A percentile compares a stretch with the other conserved stretches of the same genome.
Evolutionary conservation across 2,888 invertebrate genomes (phyloP).

Genomic region (Pocota personata): DNA sequence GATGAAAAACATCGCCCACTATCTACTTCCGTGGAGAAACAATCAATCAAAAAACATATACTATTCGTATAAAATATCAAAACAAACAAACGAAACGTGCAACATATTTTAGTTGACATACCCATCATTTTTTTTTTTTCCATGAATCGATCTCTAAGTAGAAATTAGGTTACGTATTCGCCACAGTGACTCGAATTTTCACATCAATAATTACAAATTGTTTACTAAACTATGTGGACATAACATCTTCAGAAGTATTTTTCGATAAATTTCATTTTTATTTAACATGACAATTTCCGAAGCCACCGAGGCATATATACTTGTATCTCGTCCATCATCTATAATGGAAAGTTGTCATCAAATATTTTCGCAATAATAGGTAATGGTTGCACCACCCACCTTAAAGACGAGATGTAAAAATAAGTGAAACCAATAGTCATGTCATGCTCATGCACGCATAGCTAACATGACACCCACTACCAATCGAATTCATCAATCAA

Average conservation of each 20-base stretch:
- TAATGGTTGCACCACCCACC: neutral
- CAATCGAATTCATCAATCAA: slow-evolving; percentile 56
- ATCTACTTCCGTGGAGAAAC: neutral
- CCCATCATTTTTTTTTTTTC: too few relatives aligned
- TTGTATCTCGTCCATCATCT: slow-evolving; percentile 16
- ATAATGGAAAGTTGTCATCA: slow-evolving; percentile 8
- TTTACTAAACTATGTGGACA: neutral
- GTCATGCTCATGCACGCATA: neutral
- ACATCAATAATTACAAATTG: slow-evolving; percentile 8
- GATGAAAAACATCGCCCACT: neutral
- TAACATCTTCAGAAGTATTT: neutral
- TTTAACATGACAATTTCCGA: neutral
- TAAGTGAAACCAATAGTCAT: neutral
- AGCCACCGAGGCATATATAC: neutral
- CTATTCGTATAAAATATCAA: neutral
- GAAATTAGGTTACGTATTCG: slow-evolving; percentile 29
- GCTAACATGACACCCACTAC: slow-evolving; percentile 22
- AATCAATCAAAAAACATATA: slow-evolving; percentile 18
- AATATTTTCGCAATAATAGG: neutral
- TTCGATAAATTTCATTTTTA: slow-evolving; percentile 5
- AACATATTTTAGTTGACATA: neutral
- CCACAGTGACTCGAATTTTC: neutral
- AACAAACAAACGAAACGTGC: slow-evolving; percentile 4
- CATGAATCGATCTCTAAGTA: neutral
- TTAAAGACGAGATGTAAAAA: neutral